Evolutionary conservation across 2,113 vertebrate genomes (phyloP).

Genomic region (Stegostoma tigrinum): DNA sequence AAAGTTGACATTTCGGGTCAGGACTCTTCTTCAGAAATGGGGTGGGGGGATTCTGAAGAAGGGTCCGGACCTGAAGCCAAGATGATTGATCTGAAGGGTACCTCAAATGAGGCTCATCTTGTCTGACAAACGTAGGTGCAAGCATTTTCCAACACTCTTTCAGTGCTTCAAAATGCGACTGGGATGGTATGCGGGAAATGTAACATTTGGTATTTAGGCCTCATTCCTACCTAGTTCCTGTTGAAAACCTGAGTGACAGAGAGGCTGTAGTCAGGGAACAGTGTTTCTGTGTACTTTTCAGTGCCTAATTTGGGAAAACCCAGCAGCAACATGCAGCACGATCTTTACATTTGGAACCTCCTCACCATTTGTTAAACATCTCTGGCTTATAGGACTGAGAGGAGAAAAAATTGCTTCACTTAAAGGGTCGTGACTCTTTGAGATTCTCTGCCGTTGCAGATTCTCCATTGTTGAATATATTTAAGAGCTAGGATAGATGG

Average conservation of each 20-base stretch:
- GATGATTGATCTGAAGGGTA: not conserved
- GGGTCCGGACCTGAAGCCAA: not conserved
- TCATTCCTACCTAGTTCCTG: not conserved
- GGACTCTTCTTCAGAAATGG: no score
- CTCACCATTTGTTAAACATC: not conserved
- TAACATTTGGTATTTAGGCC: not conserved
- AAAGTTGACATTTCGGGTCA: no score
- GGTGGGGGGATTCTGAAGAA: no score
- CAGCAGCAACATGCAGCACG: not conserved
- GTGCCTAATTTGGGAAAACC: not conserved
- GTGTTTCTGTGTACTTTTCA: not conserved
- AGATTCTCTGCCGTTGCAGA: no score
- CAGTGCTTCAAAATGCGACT: not conserved
- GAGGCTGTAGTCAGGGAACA: not conserved
- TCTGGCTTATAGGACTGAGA: no score
- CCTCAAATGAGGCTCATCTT: not conserved
- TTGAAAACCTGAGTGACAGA: not conserved
- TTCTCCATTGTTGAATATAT: no score
- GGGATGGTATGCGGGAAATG: not conserved
- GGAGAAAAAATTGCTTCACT: no score
- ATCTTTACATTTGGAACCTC: not conserved
- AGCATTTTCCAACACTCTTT: not conserved
- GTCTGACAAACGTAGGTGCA: not conserved
- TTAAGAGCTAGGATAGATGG: no score
- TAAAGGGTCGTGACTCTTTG: no score